Conservation (phyloP, 2,888 invertebrate species). For the Lysandra coridon region DNA sequence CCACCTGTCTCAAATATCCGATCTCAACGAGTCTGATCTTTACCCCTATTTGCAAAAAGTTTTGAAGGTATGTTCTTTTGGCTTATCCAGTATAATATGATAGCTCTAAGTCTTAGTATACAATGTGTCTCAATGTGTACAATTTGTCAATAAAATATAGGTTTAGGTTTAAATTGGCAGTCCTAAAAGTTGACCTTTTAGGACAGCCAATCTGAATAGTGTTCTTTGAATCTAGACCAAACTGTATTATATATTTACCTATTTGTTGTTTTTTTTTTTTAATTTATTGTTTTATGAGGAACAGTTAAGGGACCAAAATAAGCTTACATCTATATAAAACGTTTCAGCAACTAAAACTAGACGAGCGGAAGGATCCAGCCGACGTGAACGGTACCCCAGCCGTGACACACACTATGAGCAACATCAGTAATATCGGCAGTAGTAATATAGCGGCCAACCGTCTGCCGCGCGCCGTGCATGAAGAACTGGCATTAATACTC, state of each 20-base stretch:
- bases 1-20: constrained; percentile 88
- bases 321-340: not conserved
- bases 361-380: constrained; percentile 76
- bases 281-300: too few species aligned
- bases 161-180: too few species aligned
- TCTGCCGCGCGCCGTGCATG: constrained; percentile 90
- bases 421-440: constrained; percentile 80
- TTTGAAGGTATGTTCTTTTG: constrained; percentile 80
- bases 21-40: constrained; percentile 91
- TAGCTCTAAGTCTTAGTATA: too few species aligned
- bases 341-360: constrained; percentile 74
- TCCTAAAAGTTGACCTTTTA: too few species aligned
- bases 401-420: constrained; percentile 34
- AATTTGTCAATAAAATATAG: too few species aligned
- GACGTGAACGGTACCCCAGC: constrained; percentile 61
- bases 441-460: constrained; percentile 63
- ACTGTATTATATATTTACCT: too few species aligned
- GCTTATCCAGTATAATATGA: not conserved
- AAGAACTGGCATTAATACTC: constrained; percentile 92
- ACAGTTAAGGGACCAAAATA: not conserved
- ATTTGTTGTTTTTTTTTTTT: too few species aligned
- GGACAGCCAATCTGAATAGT: too few species aligned
- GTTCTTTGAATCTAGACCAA: too few species aligned
- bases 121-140: too few species aligned
- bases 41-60: constrained; percentile 91